Conservation (phyloP, 2,797 vertebrate genomes). For the Xenops minutus region DNA sequence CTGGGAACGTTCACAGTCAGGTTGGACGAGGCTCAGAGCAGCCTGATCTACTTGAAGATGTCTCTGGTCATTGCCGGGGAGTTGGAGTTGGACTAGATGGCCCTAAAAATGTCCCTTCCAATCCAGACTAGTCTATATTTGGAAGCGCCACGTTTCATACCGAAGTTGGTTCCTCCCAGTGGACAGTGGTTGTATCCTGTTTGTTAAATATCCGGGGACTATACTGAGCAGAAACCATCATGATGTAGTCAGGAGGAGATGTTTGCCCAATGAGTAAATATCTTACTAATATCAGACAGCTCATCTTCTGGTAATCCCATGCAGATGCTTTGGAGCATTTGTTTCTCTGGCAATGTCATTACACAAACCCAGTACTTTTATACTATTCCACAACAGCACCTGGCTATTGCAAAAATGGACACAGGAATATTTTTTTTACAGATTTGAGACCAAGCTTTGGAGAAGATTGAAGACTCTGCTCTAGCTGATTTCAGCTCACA, state of each 20-base stretch:
- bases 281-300: background rate
- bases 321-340: background rate
- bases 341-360: background rate
- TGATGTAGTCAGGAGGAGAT: background rate
- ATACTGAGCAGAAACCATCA: background rate
- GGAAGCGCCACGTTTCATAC: background rate
- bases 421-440: background rate
- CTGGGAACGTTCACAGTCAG: background rate
- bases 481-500: background rate
- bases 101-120: background rate
- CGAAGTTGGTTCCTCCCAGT: background rate
- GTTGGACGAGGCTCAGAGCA: accelerated
- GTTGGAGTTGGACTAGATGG: background rate
- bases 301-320: background rate
- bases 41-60: background rate
- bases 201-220: background rate
- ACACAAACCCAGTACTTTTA: background rate
- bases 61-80: background rate
- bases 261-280: background rate
- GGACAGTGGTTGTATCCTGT: accelerated
- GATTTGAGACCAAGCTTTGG: background rate
- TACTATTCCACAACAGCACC: background rate
- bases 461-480: background rate
- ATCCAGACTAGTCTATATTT: background rate
- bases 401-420: background rate